A percentile compares a stretch with the other conserved stretches of the same genome.
Evolutionary conservation across 2,797 vertebrate genomes (phyloP).

Genomic region (Alcedo quadribrachys): DNA sequence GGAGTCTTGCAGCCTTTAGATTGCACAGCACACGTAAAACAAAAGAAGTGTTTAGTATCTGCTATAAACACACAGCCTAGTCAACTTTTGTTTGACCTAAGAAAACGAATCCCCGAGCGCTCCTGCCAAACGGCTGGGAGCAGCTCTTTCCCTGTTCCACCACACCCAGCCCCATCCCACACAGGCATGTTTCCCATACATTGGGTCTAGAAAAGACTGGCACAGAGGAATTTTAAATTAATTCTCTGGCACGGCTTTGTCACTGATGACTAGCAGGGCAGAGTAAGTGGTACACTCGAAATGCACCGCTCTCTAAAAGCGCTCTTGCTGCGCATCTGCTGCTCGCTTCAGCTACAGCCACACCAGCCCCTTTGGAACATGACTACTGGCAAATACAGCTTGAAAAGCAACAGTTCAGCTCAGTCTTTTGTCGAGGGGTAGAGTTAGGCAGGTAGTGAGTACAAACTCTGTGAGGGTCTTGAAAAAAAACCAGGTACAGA

Average conservation of each 20-base stretch:
- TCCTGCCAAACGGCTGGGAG: slow-evolving; percentile 64
- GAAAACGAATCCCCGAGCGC: slow-evolving; percentile 53
- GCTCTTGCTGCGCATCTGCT: neutral
- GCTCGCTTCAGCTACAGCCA: neutral
- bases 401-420: neutral
- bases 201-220: slow-evolving; percentile 31
- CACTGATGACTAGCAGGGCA: slow-evolving; percentile 32
- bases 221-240: slow-evolving; percentile 17
- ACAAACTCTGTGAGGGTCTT: neutral
- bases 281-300: slow-evolving; percentile 15
- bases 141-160: slow-evolving; percentile 54
- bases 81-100: slow-evolving; percentile 54
- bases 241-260: slow-evolving; percentile 23
- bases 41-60: neutral
- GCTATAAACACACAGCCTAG: neutral
- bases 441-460: neutral
- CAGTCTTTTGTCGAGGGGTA: neutral
- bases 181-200: slow-evolving; percentile 50
- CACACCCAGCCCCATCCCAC: slow-evolving; percentile 71
- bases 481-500: neutral
- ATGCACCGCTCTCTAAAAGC: neutral
- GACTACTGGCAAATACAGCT: neutral
- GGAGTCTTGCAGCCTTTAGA: neutral
- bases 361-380: neutral
- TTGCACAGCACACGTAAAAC: neutral